Base-by-base conservation (phyloP, 1,140 invertebrate genomes). In the Holcopasites calliopsidis region DNA sequence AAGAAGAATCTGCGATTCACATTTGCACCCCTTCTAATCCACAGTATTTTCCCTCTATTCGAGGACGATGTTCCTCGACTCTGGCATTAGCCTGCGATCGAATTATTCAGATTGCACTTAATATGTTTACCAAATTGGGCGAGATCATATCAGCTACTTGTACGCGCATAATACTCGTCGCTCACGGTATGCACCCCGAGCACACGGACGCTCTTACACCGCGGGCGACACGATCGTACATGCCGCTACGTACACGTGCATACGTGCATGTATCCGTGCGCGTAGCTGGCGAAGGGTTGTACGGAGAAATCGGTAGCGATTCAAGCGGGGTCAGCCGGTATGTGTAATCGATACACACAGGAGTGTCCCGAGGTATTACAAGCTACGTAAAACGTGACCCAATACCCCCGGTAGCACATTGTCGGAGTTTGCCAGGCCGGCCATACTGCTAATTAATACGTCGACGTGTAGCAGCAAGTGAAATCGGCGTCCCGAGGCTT, bases 81-180 rank as follows among this genome's bases (percentile, higher is more conserved):
- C 31, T 82, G 79, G 82, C 83, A 80, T 82, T 85, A 84, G 86
- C 85, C 71, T 76, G 65, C 79, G 78, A 62, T 77, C 72, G 61
- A 85, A 85, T 88, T 88, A 88, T 88, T 86, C 86, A 86, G 84
- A 85, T 85, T 86, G 80, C 82, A 82, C 82, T 87, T 86, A 86
- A 86, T 88, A 87, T 86, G 86, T 88, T 88, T 87, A 86, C 82
- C 80, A 85, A 87, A 88, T 84, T 85, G 84, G 76, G 60, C 82
- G 82, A 83, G 86, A 87, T 87, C 78, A 84, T 78, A 87, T 88
- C 81, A 62, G 76, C 66, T 80, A 80, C 80, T 86, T 79, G 84
- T 83, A 76, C 80, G 77, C 66, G 78, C 69, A 74, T 87, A 83
- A 87, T 87, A 79, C 42, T 60, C 50, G 38, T 16, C 62, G 69